phyloP scores from a whole-genome alignment of 2,888 invertebrate genomes.

The Microdon myrmicae region DNA sequence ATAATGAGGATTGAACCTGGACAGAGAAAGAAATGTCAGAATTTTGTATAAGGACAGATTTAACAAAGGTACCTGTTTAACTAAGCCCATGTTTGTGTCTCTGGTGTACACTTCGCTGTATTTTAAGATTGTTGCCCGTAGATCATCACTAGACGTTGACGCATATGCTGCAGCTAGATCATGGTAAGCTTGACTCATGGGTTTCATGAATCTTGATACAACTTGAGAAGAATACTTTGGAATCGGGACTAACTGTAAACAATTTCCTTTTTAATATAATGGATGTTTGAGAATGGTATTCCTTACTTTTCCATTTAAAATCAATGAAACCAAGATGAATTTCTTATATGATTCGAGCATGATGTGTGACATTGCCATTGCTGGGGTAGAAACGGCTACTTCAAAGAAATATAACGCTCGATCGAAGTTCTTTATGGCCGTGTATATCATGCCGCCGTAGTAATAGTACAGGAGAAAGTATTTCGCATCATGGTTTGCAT shows the following conservation, averaged over 20 bases:
- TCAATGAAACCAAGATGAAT: constrained; percentile 90
- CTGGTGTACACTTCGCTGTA: constrained; percentile 83
- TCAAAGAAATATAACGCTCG: constrained; percentile 95
- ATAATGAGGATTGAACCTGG: constrained; percentile 86
- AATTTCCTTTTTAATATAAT: not conserved
- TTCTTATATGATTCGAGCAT: constrained; percentile 99
- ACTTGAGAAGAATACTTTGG: constrained; percentile 95
- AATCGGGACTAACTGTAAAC: constrained; percentile 70
- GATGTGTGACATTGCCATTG: constrained; percentile 92
- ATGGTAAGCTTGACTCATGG: constrained; percentile 86
- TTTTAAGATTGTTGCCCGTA: constrained; percentile 77
- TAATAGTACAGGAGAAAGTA: constrained; percentile 95
- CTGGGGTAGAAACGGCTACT: constrained; percentile 95
- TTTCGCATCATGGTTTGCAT: constrained; percentile 71
- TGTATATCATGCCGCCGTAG: constrained; percentile 97
- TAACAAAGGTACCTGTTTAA: constrained; percentile 72
- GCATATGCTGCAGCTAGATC: constrained; percentile 87
- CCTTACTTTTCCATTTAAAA: constrained; percentile 88
- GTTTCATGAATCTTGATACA: constrained; percentile 85
- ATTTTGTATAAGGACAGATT: not conserved
- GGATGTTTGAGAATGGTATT: too few relatives aligned
- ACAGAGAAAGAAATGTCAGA: constrained; percentile 1
- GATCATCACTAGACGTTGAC: constrained; percentile 77
- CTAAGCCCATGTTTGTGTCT: constrained; percentile 82
- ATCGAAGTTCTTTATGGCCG: constrained; percentile 91